Base-by-base conservation (phyloP, 1,140 invertebrate species). In the Ectropis grisescens region DNA sequence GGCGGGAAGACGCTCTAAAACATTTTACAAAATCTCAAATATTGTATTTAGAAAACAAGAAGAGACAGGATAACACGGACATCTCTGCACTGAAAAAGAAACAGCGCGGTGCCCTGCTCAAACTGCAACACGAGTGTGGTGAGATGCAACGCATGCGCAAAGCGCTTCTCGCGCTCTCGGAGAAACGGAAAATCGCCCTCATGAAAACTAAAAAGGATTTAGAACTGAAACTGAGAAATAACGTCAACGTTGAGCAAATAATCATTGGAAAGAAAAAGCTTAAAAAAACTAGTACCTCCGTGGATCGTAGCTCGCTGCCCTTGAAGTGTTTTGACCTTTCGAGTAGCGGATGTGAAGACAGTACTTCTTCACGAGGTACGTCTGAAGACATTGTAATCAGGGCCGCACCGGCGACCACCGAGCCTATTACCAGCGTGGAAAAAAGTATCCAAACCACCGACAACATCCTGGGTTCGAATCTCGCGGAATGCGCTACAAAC, bases 71-170 rank as follows among this genome's bases (percentile, higher is more conserved):
- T 4, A 75, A 79, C 25, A 78, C 51, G 7, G 76, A 79, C 35
- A 69, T 78, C 40, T 71, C 76, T 5, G 69, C 66, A 2, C 51
- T 81, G 13, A 81, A 76, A 37, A 81, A 81, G 33, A 81, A 81
- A 32, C 76, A 81, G 41, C 58, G 76, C 9, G 76, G 76, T n/a
- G 74, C 76, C 7, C 42, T 81, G 11, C 41, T 81, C 0, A 81
- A 81, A 43, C 38, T 79, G 16, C 74, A 81, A 31, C 74, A 79
- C 40, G 76, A 81, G 45, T 79, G 71, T 47, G 76, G 74, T 23
- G 76, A 81, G 49, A 81, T 81, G 76, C 71, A 81, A 38, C 61
- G 74, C 11, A 81, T 81, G 74, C 59, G 70, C 0, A 81, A 79
- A 54, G 66, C 76, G 2, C 35, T 81, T 5, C 33, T 79, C 4